Evolutionary conservation across 2,113 vertebrate species (phyloP), one percentile per base, ranked within the genome.

Genomic region (Mionectes macconnelli): DNA sequence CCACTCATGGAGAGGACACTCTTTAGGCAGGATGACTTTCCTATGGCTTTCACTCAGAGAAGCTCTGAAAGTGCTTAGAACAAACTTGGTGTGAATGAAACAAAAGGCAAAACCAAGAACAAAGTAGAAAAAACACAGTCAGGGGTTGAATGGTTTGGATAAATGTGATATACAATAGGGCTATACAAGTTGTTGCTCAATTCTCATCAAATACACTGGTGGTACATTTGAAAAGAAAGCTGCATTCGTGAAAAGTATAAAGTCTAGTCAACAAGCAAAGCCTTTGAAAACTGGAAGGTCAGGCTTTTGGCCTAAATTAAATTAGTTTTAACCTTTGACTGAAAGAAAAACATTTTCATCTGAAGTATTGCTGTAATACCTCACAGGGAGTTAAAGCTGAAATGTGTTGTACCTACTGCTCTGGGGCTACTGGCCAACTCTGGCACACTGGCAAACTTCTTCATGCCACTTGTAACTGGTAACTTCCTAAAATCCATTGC

Each of bases 391-490:
- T 52, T 84, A 69, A 56, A 52, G 10, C 40, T 59, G 44, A 52
- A 63, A 50, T 4, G 4, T 76, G 14, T 50, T 49, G 10, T 20
- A 28, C 28, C 13, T 63, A 25, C 25, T 76, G 42, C 33, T 69
- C 45, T n/a, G 57, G 31, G 47, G 23, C 50, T 52, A 35, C 21
- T 52, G 4, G 4, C 22, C 62, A 72, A 31, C 33, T n/a, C 19
- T 47, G 39, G 12, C 21, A 68, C 2, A 1, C 4, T 15, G 49
- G 21, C 39, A 77, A 62, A 7, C 27, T 81, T 75, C 7, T 24
- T 69, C 21, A 27, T 0, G 0, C 14, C 0, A 1, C 24, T 74
- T 42, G 18, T 69, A 33, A 68, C 47, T 25, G 24, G 20, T 59
- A 28, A 45, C 56, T 83, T 69, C 19, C 40, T 33, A 33, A 72